Evolutionary conservation across 2,888 invertebrate genomes (phyloP), one percentile per base, ranked within the genome.

Genomic region (Cataglyphis albicans): DNA sequence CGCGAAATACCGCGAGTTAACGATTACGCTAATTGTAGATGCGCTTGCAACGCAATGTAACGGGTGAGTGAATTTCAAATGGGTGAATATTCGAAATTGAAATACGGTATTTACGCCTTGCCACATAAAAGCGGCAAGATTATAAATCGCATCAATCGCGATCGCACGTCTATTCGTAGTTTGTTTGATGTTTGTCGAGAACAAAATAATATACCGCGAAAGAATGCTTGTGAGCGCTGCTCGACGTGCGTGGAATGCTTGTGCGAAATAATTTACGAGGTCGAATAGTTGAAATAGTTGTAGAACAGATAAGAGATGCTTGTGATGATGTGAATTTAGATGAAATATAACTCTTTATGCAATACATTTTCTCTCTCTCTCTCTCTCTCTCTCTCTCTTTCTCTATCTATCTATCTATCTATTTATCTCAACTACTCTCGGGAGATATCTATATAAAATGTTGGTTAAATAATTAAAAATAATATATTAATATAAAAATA

Each of bases 1-100:
- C 29, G 38, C 73, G 75, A 75, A 81, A 81, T 81, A 15, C 81
- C 75, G 29, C 81, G 74, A 29, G 41, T 73, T 61, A 52, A 75
- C 61, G 75, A 81, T 63, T 32, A 15, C 29, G 29, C 41, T 72
- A 80, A 80, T 80, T 72, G 80, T 21, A 35, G 57, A 59, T 57
- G 72, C 57, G 59, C 15, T 44, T 15, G 57, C 21, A 25, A 59
- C 29, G 44, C 48, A 32, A 3, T n/a, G 61, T 41, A 74, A 52
- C 12, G n/a, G 35, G 21, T 7, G 52, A 25, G 38, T 12, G n/a
- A 55, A 38, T 29, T 67, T 55, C 55, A 21, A 21, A 12, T 25
- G 18, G 9, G 5, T n/a, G n/a, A 52, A n/a, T 52, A 55, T 57
- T 18, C 18, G 52, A 52, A 52, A 44, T 75, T 48, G 63, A 75